Percentiles rank a stretch among this genome's conserved stretches.
phyloP scores from a whole-genome alignment of 2,113 vertebrate species.

The Pimephales promelas region DNA sequence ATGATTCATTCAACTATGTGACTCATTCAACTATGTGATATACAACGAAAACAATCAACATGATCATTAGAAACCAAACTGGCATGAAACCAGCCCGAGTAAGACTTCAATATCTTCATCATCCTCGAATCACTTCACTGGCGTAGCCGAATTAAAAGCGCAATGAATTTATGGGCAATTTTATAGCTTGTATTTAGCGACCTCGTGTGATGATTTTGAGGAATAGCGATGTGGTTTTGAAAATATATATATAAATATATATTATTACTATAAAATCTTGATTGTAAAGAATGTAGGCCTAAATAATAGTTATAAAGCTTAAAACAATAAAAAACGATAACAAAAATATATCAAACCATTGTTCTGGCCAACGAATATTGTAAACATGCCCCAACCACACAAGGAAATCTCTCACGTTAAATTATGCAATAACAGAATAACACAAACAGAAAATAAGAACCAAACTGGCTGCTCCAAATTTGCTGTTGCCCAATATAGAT shows the following conservation, averaged over 20 bases:
- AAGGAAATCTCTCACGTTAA: not conserved
- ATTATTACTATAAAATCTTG: not conserved
- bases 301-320: not conserved
- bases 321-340: not conserved
- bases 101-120: conserved; percentile 3
- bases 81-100: not conserved
- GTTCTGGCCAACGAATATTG: not conserved
- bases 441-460: not conserved
- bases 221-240: conserved; percentile 18
- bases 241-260: no score
- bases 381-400: not conserved
- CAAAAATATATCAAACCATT: not conserved
- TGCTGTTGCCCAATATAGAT: not conserved
- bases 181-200: conserved; percentile 55
- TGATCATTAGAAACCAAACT: not conserved
- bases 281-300: no score
- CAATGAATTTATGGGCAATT: no score
- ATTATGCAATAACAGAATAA: not conserved
- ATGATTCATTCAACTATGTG: not conserved
- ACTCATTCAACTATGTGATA: not conserved
- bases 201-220: conserved; percentile 32
- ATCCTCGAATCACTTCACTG: conserved; percentile 21
- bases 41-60: not conserved
- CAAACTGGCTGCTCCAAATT: not conserved
- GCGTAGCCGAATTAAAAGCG: not conserved